Conservation (phyloP, 2,113 vertebrate genomes). For the Hiodon tergisus region DNA sequence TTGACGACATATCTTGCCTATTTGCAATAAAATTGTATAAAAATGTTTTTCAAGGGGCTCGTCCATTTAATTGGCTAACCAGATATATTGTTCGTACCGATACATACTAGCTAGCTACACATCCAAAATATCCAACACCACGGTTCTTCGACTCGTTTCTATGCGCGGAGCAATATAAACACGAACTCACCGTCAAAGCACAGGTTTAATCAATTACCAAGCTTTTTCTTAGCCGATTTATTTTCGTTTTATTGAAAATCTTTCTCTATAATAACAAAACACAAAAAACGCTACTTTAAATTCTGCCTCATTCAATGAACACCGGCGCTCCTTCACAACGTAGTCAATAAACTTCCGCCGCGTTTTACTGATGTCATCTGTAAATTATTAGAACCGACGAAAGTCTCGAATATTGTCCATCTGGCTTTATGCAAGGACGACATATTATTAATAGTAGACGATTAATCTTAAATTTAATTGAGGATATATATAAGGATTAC, state of each 20-base stretch:
- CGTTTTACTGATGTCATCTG: conserved; percentile 11
- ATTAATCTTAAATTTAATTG: background rate
- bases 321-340: conserved; percentile 43
- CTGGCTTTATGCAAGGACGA: too few relatives aligned
- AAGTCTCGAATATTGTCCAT: too few relatives aligned
- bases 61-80: too few relatives aligned
- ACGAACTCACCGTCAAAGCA: conserved; percentile 52
- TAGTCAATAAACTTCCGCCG: conserved; percentile 28
- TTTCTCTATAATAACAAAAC: conserved; percentile 13
- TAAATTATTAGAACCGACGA: background rate
- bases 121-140: conserved; percentile 4
- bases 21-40: too few relatives aligned
- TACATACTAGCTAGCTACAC: background rate
- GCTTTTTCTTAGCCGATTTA: conserved; percentile 13
- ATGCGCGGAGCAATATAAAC: background rate
- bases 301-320: conserved; percentile 61
- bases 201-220: conserved; percentile 36
- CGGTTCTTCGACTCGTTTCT: background rate
- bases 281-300: conserved; percentile 46
- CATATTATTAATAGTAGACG: too few relatives aligned
- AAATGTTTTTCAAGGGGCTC: too few relatives aligned
- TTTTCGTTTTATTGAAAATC: conserved; percentile 13
- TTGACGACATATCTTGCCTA: too few relatives aligned
- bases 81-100: background rate
- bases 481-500: background rate